phyloP scores from a whole-genome alignment of 2,797 vertebrate species.

The Carcharodon carcharias region DNA sequence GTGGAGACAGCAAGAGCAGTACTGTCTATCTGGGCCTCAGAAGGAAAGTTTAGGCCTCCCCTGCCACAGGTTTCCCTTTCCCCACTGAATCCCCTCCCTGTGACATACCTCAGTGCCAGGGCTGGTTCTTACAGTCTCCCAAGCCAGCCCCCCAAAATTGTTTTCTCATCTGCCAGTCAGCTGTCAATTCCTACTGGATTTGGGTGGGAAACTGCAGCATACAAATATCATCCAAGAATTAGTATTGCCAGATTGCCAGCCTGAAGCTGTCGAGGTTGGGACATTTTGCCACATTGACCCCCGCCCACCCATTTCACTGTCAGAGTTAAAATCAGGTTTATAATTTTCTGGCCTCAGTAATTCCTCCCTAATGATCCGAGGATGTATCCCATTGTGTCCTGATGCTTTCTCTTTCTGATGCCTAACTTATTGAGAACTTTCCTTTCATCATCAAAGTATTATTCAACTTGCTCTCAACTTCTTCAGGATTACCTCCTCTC shows the following conservation, averaged over 20 bases:
- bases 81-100: not conserved
- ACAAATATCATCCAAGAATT: not conserved
- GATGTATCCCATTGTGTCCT: not conserved
- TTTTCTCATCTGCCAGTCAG: not conserved
- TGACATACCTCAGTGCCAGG: not conserved
- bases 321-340: not conserved
- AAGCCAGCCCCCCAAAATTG: not conserved
- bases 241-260: not conserved
- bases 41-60: not conserved
- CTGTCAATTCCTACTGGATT: not conserved
- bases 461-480: not conserved
- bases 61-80: not conserved
- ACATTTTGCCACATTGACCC: too few relatives aligned
- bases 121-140: not conserved
- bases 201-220: not conserved
- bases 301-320: not conserved
- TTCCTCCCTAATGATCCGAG: not conserved
- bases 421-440: not conserved
- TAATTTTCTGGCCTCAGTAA: not conserved
- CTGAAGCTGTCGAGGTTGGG: not conserved
- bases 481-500: not conserved
- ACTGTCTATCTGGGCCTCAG: not conserved
- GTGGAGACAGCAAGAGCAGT: too few relatives aligned
- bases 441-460: not conserved
- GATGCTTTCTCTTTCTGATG: not conserved